Conservation (phyloP, 2,888 invertebrate species). For the Caenorhabditis doughertyi region DNA sequence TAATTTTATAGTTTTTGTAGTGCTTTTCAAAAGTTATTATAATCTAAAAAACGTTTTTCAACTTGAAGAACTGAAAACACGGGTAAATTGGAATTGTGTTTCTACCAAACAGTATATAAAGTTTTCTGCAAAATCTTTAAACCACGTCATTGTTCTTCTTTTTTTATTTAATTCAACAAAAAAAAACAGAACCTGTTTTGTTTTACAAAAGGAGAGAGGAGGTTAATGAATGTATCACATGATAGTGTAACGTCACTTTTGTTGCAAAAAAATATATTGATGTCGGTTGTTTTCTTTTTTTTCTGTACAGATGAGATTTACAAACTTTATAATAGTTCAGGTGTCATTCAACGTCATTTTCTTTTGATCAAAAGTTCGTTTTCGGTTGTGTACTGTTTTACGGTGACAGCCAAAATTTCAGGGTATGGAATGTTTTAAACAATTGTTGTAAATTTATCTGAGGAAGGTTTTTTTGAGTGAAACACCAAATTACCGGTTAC, state of each 20-base stretch:
- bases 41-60: neutral
- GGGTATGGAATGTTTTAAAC: too few species aligned
- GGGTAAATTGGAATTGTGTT: neutral
- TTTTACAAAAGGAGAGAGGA: neutral
- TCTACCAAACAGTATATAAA: neutral
- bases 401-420: too few species aligned
- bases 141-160: constrained; percentile 9
- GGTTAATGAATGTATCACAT: constrained; percentile 34
- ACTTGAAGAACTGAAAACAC: neutral
- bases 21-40: neutral
- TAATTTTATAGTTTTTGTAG: constrained; percentile 4
- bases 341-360: neutral
- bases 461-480: too few species aligned
- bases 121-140: neutral
- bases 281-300: neutral
- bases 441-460: too few species aligned
- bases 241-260: constrained; percentile 34
- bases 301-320: constrained; percentile 6
- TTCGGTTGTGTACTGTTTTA: neutral
- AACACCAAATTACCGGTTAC: too few species aligned
- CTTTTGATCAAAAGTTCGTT: neutral
- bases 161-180: constrained; percentile 16
- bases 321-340: constrained; percentile 3
- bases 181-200: constrained; percentile 25
- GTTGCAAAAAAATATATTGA: constrained; percentile 31